Percentiles rank a stretch among this genome's conserved stretches.
phyloP scores from a whole-genome alignment of 2,888 invertebrate genomes.

The Campoletis raptor region DNA sequence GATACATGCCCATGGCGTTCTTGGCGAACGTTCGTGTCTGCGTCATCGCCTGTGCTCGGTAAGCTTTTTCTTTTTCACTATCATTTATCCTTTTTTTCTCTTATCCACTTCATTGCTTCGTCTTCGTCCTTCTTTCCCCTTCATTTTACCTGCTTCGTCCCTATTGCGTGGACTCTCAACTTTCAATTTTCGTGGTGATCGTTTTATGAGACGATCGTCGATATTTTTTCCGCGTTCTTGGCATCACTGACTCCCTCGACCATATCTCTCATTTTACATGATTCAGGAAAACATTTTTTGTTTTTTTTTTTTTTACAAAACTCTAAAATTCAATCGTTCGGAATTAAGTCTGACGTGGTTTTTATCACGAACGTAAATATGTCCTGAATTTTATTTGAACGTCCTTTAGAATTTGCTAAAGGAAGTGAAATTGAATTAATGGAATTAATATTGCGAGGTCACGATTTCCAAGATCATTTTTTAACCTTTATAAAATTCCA shows the following conservation, averaged over 20 bases:
- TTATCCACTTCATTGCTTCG: slow-evolving; percentile 14
- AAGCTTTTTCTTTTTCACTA: slow-evolving; percentile 37
- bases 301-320: not conserved
- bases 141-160: slow-evolving; percentile 5
- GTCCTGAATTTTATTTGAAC: not conserved
- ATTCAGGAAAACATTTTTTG: not conserved
- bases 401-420: not conserved
- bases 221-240: not conserved
- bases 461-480: not conserved
- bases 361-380: not conserved
- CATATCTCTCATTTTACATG: not conserved
- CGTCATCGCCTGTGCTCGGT: slow-evolving; percentile 44
- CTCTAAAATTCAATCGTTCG: not conserved
- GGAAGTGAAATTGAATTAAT: not conserved
- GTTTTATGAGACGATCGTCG: not conserved
- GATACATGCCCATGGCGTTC: slow-evolving; percentile 51
- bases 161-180: not conserved
- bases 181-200: not conserved
- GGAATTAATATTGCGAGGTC: not conserved
- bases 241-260: not conserved
- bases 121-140: not conserved
- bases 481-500: too few relatives aligned
- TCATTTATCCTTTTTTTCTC: not conserved
- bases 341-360: not conserved
- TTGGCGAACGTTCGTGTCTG: slow-evolving; percentile 47